These are phyloP conservation scores for Chrysina gloriosa DNA, from an alignment of 2,888 invertebrate genomes.

Conservation along the genomic window DNA sequence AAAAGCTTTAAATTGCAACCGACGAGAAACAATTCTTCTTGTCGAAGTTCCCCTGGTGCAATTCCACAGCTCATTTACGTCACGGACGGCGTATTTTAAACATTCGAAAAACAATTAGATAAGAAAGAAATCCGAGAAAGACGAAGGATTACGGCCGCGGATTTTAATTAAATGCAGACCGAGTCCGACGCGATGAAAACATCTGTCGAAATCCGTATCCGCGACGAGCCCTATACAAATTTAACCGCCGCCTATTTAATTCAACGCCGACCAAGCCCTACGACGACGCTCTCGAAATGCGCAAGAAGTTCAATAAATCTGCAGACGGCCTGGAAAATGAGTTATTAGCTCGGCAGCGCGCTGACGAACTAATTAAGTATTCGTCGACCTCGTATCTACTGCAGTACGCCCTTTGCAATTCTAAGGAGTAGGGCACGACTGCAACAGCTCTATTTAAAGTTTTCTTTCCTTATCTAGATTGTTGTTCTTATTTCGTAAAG, in stretches of 20 bases:
- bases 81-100: background rate
- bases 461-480: background rate
- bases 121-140: background rate
- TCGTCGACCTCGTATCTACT: constrained; percentile 16
- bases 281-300: too few relatives aligned
- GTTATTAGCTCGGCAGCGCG: constrained; percentile 26
- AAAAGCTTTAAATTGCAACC: too few relatives aligned
- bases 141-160: background rate
- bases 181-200: background rate
- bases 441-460: background rate
- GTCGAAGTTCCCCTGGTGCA: too few relatives aligned
- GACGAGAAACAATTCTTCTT: too few relatives aligned
- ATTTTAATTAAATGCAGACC: background rate
- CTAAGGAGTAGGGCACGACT: background rate
- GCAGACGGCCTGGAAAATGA: constrained; percentile 18
- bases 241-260: background rate
- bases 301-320: constrained; percentile 11
- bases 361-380: constrained; percentile 44
- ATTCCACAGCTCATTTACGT: too few relatives aligned
- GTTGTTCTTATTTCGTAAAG: background rate
- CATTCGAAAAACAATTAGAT: background rate
- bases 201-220: constrained; percentile 14
- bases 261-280: background rate
- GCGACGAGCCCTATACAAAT: background rate
- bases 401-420: background rate